Conservation (phyloP, 2,797 vertebrate genomes). For the Takifugu rubripes region DNA sequence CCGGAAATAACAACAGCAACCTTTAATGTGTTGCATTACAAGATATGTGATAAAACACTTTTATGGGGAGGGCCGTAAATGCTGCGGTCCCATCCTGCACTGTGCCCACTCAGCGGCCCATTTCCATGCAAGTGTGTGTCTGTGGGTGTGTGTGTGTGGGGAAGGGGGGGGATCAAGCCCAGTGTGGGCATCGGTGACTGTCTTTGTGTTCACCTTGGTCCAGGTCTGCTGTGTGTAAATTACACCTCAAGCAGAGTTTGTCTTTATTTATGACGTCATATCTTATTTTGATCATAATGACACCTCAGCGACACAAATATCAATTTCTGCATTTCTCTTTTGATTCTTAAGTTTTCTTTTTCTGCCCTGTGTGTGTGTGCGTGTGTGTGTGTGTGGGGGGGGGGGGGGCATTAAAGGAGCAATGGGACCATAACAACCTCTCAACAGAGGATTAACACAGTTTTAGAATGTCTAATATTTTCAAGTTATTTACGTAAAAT, state of each 20-base stretch:
- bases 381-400: too few species aligned
- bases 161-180: conserved; percentile 28
- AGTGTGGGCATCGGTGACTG: conserved; percentile 44
- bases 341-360: conserved; percentile 7
- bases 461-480: neutral
- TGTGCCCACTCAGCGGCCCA: conserved; percentile 60
- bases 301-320: neutral
- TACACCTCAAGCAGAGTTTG: too few species aligned
- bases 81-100: conserved; percentile 53
- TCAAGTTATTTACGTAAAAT: neutral
- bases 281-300: conserved; percentile 17
- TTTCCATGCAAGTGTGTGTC: conserved; percentile 29
- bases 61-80: conserved; percentile 76
- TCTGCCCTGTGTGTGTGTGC: conserved; percentile 1
- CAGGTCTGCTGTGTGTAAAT: conserved; percentile 12
- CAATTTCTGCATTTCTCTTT: conserved; percentile 16
- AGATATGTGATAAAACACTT: conserved; percentile 82
- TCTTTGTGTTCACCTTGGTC: conserved; percentile 66
- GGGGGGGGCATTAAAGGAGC: too few species aligned
- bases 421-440: conserved; percentile 29
- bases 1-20: conserved; percentile 77
- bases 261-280: neutral
- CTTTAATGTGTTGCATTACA: conserved; percentile 82
- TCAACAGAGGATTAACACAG: neutral
- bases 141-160: conserved; percentile 10